phyloP scores from a whole-genome alignment of 1,140 invertebrate species.

The Orius laevigatus region DNA sequence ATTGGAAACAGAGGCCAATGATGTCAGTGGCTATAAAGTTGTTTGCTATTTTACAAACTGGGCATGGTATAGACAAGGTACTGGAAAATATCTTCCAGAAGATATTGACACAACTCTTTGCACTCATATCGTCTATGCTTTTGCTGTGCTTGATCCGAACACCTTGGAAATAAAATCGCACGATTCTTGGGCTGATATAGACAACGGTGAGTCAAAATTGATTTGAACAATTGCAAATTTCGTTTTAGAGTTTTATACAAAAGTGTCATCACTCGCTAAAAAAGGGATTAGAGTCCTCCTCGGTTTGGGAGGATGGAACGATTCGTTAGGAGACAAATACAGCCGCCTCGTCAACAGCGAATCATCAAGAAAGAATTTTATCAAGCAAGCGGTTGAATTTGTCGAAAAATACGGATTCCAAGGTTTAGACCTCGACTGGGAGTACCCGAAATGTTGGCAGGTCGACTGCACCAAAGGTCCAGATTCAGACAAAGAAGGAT shows the following conservation, averaged over 20 bases:
- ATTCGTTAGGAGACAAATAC: constrained; percentile 72
- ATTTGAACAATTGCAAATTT: too few species aligned
- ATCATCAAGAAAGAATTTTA: constrained; percentile 47
- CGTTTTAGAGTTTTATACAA: constrained; percentile 57
- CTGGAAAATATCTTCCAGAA: constrained; percentile 65
- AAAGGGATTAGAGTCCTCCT: constrained; percentile 67
- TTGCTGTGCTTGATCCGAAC: constrained; percentile 67
- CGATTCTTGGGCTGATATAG: constrained; percentile 77
- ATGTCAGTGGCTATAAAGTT: constrained; percentile 38
- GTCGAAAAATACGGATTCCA: constrained; percentile 71
- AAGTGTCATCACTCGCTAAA: constrained; percentile 58
- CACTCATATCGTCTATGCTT: constrained; percentile 84
- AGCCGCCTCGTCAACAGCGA: constrained; percentile 62
- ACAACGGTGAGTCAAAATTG: constrained; percentile 49
- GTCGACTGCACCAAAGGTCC: constrained; percentile 39
- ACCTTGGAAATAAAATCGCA: constrained; percentile 62
- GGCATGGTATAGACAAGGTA: constrained; percentile 76
- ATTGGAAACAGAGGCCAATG: neutral
- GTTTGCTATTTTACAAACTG: constrained; percentile 90
- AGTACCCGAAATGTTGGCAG: constrained; percentile 64
- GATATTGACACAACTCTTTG: constrained; percentile 73
- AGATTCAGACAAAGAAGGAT: constrained; percentile 35
- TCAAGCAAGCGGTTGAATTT: constrained; percentile 56
- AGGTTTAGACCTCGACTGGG: constrained; percentile 79
- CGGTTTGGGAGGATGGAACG: constrained; percentile 80